Evolutionary conservation across 1,140 invertebrate species (phyloP), one percentile per base, ranked within the genome.

Genomic region (Eriocheir sinensis): DNA sequence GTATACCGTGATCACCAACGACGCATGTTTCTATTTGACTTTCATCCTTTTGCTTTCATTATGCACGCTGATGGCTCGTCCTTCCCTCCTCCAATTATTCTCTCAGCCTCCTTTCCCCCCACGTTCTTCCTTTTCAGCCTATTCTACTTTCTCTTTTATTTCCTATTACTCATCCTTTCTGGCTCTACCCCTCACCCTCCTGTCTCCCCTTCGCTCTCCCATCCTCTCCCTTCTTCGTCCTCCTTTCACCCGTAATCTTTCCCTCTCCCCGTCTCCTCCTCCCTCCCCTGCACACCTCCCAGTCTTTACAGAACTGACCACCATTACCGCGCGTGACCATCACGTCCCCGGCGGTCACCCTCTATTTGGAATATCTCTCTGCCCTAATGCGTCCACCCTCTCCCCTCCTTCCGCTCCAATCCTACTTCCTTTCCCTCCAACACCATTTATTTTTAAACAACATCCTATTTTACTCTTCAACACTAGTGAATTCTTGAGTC

Each of bases 321-420:
- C 60, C 60, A 72, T 72, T n/a, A n/a, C 60, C 60, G n/a, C 60
- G 60, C 60, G 60, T 72, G 60, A 72, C 60, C 60, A 72, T n/a
- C 60, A 72, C 60, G 6, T 72, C 60, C 60, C 60, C 60, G 27
- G 4, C 60, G 60, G 60, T n/a, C 27, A 72, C 60, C 60, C 60
- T 12, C 60, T 21, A 21, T 72, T n/a, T 72, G 60, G 60, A 27
- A n/a, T n/a, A 72, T 72, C 60, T 72, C 1, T 4, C 60, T 4
- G 21, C 60, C 17, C 60, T 72, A 72, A 72, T n/a, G 27, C 60
- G 21, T 72, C 60, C 60, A 72, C n/a, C 60, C 9, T 48, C 4
- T 72, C 17, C 60, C 6, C 60, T n/a, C 60, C 27, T 2, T 72
- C 60, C 27, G 27, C 60, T n/a, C 3, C 21, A 21, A 27, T 72